These are phyloP conservation scores for Bergia sp. DNA, from an alignment of 92 coral and sea anemone genomes.

Conservation along the genomic window DNA sequence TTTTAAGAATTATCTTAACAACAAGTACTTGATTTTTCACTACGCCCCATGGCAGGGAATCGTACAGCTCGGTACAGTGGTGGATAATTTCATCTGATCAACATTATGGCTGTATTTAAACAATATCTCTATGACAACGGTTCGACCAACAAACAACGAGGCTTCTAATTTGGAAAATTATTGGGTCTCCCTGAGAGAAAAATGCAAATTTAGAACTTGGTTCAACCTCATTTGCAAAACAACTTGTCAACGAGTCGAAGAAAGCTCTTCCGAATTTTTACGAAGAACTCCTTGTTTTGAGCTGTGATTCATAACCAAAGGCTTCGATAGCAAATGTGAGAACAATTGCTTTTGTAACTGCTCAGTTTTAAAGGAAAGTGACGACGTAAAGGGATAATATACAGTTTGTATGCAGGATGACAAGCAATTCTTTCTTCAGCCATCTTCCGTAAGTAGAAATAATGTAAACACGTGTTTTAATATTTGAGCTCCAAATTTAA, in stretches of 20 bases:
- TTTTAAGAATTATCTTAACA: too few species aligned
- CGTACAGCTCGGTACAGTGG: not conserved
- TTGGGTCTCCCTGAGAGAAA: not conserved
- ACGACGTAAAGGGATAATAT: not conserved
- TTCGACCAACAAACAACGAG: not conserved
- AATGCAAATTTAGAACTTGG: conserved; percentile 5
- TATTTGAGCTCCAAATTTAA: not conserved
- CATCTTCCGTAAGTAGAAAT: conserved; percentile 7
- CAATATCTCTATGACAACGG: conserved; percentile 13
- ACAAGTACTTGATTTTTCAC: not conserved
- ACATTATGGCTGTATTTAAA: not conserved
- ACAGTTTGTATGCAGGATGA: not conserved
- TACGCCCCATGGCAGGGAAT: not conserved
- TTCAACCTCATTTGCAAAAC: conserved; percentile 1
- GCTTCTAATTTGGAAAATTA: not conserved
- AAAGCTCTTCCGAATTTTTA: not conserved
- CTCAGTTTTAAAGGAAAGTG: not conserved
- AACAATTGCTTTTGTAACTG: not conserved
- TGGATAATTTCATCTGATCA: not conserved
- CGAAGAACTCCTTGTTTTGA: not conserved
- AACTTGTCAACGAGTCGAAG: not conserved
- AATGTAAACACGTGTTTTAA: not conserved
- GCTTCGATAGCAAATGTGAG: not conserved
- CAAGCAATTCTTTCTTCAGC: not conserved
- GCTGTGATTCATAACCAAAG: not conserved